A percentile compares a stretch with the other conserved stretches of the same genome.
Evolutionary conservation across 2,113 vertebrate genomes (phyloP).

Genomic region (Varanus komodoensis): DNA sequence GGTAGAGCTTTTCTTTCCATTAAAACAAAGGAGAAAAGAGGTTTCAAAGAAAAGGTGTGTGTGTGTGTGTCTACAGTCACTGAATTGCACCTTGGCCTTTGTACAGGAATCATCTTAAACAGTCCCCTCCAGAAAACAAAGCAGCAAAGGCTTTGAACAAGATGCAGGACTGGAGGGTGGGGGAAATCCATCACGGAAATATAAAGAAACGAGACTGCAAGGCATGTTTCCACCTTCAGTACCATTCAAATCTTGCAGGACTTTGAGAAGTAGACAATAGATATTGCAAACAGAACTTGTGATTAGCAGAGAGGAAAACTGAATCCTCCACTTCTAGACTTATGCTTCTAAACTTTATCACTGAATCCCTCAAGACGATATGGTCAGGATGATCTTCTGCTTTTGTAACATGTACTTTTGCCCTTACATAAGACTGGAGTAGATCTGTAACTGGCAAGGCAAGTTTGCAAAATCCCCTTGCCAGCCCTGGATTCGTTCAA

Average conservation of each 20-base stretch:
- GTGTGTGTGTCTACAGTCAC: neutral
- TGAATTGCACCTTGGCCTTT: neutral
- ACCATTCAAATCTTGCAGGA: neutral
- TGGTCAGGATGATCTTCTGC: too few species aligned
- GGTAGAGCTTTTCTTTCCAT: neutral
- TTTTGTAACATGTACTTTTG: neutral
- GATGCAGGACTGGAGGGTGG: neutral
- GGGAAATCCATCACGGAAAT: neutral
- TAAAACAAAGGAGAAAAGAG: neutral
- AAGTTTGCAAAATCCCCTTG: neutral
- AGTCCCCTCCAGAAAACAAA: neutral
- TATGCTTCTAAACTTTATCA: too few species aligned
- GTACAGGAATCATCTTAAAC: neutral
- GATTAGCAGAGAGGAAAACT: neutral
- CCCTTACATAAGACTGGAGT: too few species aligned
- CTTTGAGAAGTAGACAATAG: neutral
- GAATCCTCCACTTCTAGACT: too few species aligned
- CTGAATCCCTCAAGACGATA: too few species aligned
- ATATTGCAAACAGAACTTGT: neutral
- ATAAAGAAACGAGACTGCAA: neutral
- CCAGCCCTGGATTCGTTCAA: neutral
- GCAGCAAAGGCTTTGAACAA: neutral
- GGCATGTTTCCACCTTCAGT: neutral
- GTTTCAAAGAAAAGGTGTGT: neutral
- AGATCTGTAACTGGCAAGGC: neutral